Evolutionary conservation across 2,888 invertebrate species (phyloP).

Genomic region (Scotopteryx bipunctaria): DNA sequence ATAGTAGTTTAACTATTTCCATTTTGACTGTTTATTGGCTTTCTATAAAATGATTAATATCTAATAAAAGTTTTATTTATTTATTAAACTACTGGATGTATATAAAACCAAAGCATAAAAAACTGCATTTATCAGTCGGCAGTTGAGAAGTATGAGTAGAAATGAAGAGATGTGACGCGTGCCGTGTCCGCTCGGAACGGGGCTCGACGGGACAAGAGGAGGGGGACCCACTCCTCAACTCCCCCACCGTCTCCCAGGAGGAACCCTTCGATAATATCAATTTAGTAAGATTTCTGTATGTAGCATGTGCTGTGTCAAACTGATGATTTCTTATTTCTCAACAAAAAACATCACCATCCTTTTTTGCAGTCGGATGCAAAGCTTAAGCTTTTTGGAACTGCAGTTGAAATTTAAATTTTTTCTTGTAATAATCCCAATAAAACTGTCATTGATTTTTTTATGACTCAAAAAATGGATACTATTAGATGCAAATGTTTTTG

Average conservation of each 20-base stretch:
- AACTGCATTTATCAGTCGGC: constrained; percentile 68
- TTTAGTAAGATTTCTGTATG: constrained; percentile 65
- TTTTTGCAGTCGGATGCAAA: too few species aligned
- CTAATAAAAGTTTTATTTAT: too few species aligned
- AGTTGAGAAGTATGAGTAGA: constrained; percentile 78
- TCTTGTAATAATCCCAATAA: too few species aligned
- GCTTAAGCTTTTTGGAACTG: too few species aligned
- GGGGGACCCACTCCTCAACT: constrained; percentile 68
- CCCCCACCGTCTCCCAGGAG: constrained; percentile 65
- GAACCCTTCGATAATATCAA: constrained; percentile 65
- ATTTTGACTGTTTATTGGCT: too few species aligned
- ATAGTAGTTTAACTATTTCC: not conserved
- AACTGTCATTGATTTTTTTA: too few species aligned
- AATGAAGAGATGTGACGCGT: constrained; percentile 77
- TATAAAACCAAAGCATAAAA: constrained; percentile 35
- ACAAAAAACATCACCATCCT: too few species aligned
- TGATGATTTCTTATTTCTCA: constrained; percentile 19
- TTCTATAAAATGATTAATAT: too few species aligned
- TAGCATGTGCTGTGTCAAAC: constrained; percentile 49
- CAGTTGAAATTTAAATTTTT: too few species aligned
- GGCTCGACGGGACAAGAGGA: constrained; percentile 54
- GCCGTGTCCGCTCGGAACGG: constrained; percentile 65
- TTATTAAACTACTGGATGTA: too few species aligned
- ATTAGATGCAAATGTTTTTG: too few species aligned
- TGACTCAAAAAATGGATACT: too few species aligned